Evolutionary conservation across 2,888 invertebrate species (phyloP).

Genomic region (Rambutsinella grinnellia): DNA sequence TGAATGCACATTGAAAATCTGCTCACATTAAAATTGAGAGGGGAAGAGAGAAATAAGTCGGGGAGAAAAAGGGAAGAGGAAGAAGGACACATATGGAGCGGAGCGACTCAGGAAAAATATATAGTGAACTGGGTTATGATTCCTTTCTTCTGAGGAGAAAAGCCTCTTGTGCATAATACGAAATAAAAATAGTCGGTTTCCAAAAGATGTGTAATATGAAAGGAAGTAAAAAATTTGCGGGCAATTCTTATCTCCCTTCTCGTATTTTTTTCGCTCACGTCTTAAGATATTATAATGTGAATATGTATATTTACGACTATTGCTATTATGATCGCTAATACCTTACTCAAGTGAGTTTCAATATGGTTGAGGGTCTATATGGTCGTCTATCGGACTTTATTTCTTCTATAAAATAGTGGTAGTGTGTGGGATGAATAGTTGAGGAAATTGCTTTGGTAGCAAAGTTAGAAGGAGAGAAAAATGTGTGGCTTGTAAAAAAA

Average conservation of each 20-base stretch:
- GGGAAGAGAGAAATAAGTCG: constrained; percentile 30
- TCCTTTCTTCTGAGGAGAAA: not conserved
- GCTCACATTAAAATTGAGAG: constrained; percentile 50
- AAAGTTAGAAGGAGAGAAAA: not conserved
- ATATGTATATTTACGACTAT: not conserved
- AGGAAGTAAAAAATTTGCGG: constrained; percentile 36
- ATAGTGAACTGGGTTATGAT: constrained; percentile 39
- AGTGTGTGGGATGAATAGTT: constrained; percentile 11
- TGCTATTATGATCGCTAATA: not conserved
- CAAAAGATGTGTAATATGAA: constrained; percentile 1
- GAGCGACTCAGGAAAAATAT: constrained; percentile 28
- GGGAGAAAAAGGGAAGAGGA: constrained; percentile 19
- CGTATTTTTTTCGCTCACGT: not conserved
- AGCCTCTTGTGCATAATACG: not conserved
- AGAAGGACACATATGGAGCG: constrained; percentile 49
- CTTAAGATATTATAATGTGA: not conserved
- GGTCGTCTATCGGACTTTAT: not conserved
- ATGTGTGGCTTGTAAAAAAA: not conserved
- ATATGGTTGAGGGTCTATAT: not conserved
- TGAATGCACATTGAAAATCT: constrained; percentile 43
- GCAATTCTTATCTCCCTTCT: constrained; percentile 5
- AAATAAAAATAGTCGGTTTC: not conserved
- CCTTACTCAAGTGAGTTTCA: not conserved
- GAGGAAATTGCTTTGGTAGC: constrained; percentile 27
- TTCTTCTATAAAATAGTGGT: not conserved